A percentile compares a stretch with the other conserved stretches of the same genome.
phyloP scores from a whole-genome alignment of 2,888 invertebrate species.

The Coelopa pilipes region DNA sequence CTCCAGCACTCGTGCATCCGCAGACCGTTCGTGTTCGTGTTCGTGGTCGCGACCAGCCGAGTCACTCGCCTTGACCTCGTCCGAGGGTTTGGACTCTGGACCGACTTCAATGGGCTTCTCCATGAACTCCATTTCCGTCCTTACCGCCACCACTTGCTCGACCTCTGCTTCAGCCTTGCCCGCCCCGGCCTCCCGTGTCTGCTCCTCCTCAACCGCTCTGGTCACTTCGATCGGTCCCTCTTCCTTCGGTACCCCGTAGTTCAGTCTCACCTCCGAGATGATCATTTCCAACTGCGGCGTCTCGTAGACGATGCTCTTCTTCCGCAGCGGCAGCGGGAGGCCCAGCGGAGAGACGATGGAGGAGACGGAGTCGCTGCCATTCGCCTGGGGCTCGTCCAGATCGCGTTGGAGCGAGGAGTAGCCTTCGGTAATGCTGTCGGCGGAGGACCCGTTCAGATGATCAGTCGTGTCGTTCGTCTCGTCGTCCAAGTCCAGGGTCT shows the following conservation, averaged over 20 bases:
- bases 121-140: too few species aligned
- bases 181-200: constrained; percentile 17
- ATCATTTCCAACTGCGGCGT: constrained; percentile 58
- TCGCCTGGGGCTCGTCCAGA: constrained; percentile 36
- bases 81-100: too few species aligned
- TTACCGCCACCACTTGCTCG: constrained; percentile 17
- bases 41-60: not conserved
- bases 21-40: not conserved
- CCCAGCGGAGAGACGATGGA: too few species aligned
- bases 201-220: constrained; percentile 30
- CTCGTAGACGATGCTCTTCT: constrained; percentile 56
- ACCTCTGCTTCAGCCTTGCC: constrained; percentile 13
- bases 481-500: constrained; percentile 15
- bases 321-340: constrained; percentile 39
- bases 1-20: constrained; percentile 15
- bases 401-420: constrained; percentile 30
- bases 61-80: not conserved
- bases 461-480: constrained; percentile 13
- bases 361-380: constrained; percentile 3
- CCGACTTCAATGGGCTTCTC: too few species aligned
- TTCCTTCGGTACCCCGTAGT: constrained; percentile 46
- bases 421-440: constrained; percentile 38
- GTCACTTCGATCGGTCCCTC: constrained; percentile 21
- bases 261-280: constrained; percentile 58
- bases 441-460: constrained; percentile 25